Base-by-base conservation (phyloP, 1,140 invertebrate species). In the Brachionus manjavacas region DNA sequence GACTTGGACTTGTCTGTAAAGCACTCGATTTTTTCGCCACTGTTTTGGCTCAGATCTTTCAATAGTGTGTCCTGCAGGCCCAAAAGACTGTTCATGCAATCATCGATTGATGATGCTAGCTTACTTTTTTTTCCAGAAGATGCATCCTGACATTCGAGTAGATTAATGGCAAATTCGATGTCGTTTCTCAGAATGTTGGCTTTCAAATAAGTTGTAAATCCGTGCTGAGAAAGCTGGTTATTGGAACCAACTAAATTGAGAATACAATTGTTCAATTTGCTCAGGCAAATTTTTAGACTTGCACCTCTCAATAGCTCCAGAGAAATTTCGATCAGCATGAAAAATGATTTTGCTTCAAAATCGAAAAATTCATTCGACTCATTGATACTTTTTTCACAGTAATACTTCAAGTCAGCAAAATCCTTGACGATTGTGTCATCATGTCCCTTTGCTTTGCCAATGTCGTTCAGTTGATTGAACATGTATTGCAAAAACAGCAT, bases 361-460 rank as follows among this genome's bases (percentile, higher is more conserved):
- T 81, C 79, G 2, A 43, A 81, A 60, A 68, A 64, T 35, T 81
- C 35, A 16, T 81, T 68, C 8, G 79, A 16, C 39, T 81, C 79
- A 64, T 20, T 35, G 9, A 81, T 81, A 4, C 35, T 43, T 68
- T 68, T 60, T 41, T 81, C 79, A 46, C 35, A 41, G 43, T 81
- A 81, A 43, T 64, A 64, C 12, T 64, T 64, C 6, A 81, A 28
- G 52, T 81, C 79, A 39, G 79, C 25, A 81, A 81, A 81, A 39
- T 81, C 79, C 39, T 43, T 64, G 11, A 68, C 7, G 14, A 81
- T 81, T 23, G 31, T 31, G 14, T 60, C 52, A 12, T 81, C 64
- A 39, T 81, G n/a, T 6, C 52, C 79, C 66, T 60, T 68, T 2
- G 79, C 79, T 41, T 81, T 81, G 2, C 79, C 79, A 20, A 46